Evolutionary conservation across 2,797 vertebrate genomes (phyloP), one percentile per base, ranked within the genome.

Genomic region (Danio kyathit): DNA sequence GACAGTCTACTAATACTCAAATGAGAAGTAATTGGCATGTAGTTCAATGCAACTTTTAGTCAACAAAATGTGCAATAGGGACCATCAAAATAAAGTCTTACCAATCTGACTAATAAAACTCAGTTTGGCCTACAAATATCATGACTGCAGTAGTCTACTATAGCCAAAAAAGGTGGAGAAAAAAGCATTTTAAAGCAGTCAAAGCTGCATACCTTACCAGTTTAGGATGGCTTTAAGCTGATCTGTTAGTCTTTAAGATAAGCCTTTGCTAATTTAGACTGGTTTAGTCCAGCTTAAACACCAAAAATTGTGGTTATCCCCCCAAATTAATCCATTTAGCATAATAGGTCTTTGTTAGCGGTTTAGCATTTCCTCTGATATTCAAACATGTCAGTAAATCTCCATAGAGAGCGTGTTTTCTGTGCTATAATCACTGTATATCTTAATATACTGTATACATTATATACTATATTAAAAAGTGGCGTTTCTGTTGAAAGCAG

Each of bases 281-380:
- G 21, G 21, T 38, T 59, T 38, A 21, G 60, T 41, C 8, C 38
- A 1, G 16, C 7, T 63, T 41, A 41, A 41, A 63, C 9, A 10
- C 38, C 14, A 16, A 40, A 41, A 64, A 4, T n/a, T 41, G 16
- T 43, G n/a, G 29, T 70, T 70, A 12, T 66, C 4, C 29, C 8
- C 16, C 14, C 17, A 19, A 29, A 29, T 72, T n/a, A 11, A 43
- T 14, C 6, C 5, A 0, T 72, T 38, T 8, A 56, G 7, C 21
- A 52, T 52, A 44, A 4, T 6, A 16, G 12, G 4, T 6, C 70
- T 21, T 57, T 72, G 70, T 21, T 44, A 56, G 7, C 52, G 21
- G n/a, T 72, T n/a, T n/a, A n/a, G n/a, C n/a, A n/a, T 57, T 44
- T 57, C 10, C 69, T 43, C 69, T 72, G n/a, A 44, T 43, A 44